Evolutionary conservation across 1,140 invertebrate species (phyloP), one percentile per base, ranked within the genome.

Genomic region (Drosophila kanapiae): DNA sequence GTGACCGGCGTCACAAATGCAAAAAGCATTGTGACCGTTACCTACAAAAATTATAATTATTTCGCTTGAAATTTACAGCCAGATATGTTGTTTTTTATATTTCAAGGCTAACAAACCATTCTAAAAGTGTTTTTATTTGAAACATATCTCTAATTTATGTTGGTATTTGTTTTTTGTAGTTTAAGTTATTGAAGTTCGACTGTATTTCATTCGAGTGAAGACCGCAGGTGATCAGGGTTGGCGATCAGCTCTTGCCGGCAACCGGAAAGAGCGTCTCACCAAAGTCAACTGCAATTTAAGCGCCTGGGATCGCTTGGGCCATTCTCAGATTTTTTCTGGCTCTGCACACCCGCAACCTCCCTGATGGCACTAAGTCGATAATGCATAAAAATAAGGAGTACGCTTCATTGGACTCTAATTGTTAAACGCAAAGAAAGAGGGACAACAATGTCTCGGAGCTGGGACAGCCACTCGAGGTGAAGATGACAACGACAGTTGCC

Each of bases 331-430:
- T 23, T 23, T 65, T 27, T 48, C 54, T 47, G 16, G 49, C 65
- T 74, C 60, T 72, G 75, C n/a, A 57, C 42, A 45, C 64, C 42
- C 64, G 59, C 51, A 64, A 54, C 61, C 65, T 69, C 16, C 63
- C 60, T 43, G 78, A 91, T 90, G 81, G 70, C 82, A 90, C 81
- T 90, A 90, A 90, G 83, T 91, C 85, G 85, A 82, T 90, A 90
- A 91, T 90, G 85, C 85, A 85, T 82, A 79, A 90, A 85, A 82
- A 85, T 80, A 79, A 90, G 85, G 85, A 90, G 90, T 90, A 90
- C 81, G 86, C 85, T 85, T 90, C 85, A 85, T 85, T 85, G 85
- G 81, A 85, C 81, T 90, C 85, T 90, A 90, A 90, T 90, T 90
- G 85, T 82, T 85, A 70, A 90, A 82, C 70, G 78, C 85, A 79